phyloP scores from a whole-genome alignment of 2,797 vertebrate genomes.

The Crenichthys baileyi region DNA sequence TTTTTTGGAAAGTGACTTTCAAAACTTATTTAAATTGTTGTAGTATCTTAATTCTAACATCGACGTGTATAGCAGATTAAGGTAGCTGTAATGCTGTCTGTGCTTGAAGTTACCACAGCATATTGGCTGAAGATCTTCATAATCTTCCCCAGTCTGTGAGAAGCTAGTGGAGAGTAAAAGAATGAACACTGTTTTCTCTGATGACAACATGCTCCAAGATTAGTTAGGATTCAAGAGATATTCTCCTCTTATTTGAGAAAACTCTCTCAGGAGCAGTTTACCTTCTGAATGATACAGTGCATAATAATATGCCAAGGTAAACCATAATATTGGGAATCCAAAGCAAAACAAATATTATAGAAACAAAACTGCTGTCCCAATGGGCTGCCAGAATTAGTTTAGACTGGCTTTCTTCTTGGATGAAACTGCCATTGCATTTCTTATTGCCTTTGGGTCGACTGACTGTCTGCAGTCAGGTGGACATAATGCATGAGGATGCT shows the following conservation, averaged over 20 bases:
- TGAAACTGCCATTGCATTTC: slow-evolving; percentile 23
- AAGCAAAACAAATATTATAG: slow-evolving; percentile 40
- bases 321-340: slow-evolving; percentile 55
- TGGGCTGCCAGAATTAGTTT: slow-evolving; percentile 32
- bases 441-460: slow-evolving; percentile 38
- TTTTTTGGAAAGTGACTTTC: slow-evolving; percentile 13
- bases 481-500: slow-evolving; percentile 48
- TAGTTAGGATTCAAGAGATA: slow-evolving; percentile 61
- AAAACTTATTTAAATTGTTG: slow-evolving; percentile 24
- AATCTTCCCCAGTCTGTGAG: slow-evolving; percentile 62
- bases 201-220: slow-evolving; percentile 65
- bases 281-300: slow-evolving; percentile 43
- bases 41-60: slow-evolving; percentile 14
- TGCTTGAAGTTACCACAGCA: slow-evolving; percentile 33
- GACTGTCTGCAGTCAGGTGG: slow-evolving; percentile 59
- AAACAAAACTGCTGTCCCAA: slow-evolving; percentile 34
- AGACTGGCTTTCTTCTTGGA: slow-evolving; percentile 31
- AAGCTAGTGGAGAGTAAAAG: slow-evolving; percentile 54
- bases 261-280: slow-evolving; percentile 53
- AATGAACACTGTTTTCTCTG: slow-evolving; percentile 75
- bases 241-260: slow-evolving; percentile 45
- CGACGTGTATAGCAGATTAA: slow-evolving; percentile 1
- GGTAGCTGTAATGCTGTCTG: slow-evolving; percentile 3
- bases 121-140: slow-evolving; percentile 59
- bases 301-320: slow-evolving; percentile 57